Percentiles rank a stretch among this genome's conserved stretches.
Evolutionary conservation across 2,797 vertebrate species (phyloP).

Genomic region (Crocodylus rhombifer): DNA sequence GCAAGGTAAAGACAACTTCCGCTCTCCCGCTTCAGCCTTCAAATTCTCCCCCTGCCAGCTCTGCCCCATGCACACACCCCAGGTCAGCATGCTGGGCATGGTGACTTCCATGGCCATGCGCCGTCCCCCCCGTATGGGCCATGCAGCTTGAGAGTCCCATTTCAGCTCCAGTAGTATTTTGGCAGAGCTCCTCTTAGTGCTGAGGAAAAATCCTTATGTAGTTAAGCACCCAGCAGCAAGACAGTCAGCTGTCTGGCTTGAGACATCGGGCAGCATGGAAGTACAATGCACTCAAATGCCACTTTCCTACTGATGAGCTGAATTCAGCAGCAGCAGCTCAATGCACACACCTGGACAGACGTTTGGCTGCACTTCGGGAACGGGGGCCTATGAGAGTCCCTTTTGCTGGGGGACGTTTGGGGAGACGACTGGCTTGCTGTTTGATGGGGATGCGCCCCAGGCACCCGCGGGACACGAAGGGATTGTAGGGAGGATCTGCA

Average conservation of each 20-base stretch:
- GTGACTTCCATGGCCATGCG: background rate
- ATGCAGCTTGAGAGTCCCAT: background rate
- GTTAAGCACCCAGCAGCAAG: background rate
- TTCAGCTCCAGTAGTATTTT: background rate
- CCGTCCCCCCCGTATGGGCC: no score
- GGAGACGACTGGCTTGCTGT: background rate
- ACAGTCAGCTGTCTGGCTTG: background rate
- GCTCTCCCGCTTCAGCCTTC: constrained; percentile 1
- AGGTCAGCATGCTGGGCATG: background rate
- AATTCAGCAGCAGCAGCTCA: background rate
- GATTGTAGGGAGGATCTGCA: background rate
- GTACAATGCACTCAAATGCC: no score
- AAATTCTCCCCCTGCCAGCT: background rate
- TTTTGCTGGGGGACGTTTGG: background rate
- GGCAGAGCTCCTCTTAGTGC: background rate
- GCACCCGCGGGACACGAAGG: background rate
- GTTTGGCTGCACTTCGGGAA: background rate
- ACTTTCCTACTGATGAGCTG: background rate
- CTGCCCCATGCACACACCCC: background rate
- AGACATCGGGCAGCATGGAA: no score
- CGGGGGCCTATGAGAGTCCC: background rate
- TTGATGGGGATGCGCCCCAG: background rate
- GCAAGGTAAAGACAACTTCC: constrained; percentile 47
- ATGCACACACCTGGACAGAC: background rate
- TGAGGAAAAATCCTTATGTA: background rate